Conservation (phyloP, 1,140 invertebrate species). For the Lithobius niger region DNA sequence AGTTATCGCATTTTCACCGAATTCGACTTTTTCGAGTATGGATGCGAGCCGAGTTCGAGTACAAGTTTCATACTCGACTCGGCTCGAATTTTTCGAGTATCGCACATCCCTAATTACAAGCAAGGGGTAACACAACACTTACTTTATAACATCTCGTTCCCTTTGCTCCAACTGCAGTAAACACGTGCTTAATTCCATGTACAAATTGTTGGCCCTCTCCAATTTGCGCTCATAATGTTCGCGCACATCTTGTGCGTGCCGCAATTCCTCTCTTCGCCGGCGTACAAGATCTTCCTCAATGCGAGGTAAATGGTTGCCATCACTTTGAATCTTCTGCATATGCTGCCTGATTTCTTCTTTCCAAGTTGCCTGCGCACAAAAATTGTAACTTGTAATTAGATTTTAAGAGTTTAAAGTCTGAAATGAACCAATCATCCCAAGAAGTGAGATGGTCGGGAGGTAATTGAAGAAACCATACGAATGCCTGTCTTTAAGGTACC, state of each 20-base stretch:
- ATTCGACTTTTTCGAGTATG: too few species aligned
- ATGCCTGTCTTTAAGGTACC: not conserved
- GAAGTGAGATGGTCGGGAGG: too few species aligned
- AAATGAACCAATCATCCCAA: not conserved
- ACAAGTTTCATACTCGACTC: too few species aligned
- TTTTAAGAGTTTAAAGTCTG: too few species aligned
- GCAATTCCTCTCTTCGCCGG: constrained; percentile 63
- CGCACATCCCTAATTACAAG: too few species aligned
- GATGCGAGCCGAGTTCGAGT: too few species aligned
- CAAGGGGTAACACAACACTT: constrained; percentile 28
- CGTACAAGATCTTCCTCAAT: constrained; percentile 56
- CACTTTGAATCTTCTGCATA: constrained; percentile 52
- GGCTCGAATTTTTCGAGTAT: too few species aligned
- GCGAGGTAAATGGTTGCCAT: constrained; percentile 46
- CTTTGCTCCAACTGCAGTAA: constrained; percentile 73
- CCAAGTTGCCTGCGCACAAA: constrained; percentile 53
- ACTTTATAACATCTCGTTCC: constrained; percentile 67
- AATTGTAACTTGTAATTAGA: too few species aligned
- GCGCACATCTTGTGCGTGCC: constrained; percentile 77
- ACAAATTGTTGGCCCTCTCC: constrained; percentile 80
- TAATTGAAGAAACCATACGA: too few species aligned
- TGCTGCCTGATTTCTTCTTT: constrained; percentile 70
- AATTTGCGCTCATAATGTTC: constrained; percentile 85
- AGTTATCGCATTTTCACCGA: too few species aligned
- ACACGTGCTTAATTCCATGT: constrained; percentile 71